phyloP scores from a whole-genome alignment of 2,113 vertebrate species.

The Planiliza haematocheilus region DNA sequence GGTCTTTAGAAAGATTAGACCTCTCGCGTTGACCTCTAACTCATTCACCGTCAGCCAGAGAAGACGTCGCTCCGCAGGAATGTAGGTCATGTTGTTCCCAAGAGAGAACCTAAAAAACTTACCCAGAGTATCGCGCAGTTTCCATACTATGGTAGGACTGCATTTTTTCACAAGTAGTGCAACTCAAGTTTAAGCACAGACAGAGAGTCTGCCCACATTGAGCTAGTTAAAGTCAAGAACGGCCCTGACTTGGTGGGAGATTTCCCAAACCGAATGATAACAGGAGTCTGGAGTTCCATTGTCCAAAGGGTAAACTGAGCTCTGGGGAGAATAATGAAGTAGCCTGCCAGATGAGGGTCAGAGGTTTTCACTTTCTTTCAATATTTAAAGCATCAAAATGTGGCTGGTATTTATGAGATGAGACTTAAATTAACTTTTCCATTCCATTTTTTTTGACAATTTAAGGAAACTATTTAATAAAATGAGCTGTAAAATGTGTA shows the following conservation, averaged over 20 bases:
- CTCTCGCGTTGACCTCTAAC: slow-evolving; percentile 47
- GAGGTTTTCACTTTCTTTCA: neutral
- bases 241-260: no score
- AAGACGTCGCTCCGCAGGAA: slow-evolving; percentile 35
- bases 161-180: no score
- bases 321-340: neutral
- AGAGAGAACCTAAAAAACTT: slow-evolving; percentile 16
- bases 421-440: no score
- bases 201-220: neutral
- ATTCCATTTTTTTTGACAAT: no score
- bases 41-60: slow-evolving; percentile 27
- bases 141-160: neutral
- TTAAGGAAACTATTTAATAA: no score
- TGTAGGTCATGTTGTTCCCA: slow-evolving; percentile 27
- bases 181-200: no score
- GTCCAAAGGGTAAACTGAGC: neutral
- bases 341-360: neutral
- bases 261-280: neutral
- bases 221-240: neutral
- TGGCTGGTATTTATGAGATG: no score
- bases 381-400: no score
- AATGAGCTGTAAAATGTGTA: no score
- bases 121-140: neutral
- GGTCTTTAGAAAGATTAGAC: slow-evolving; percentile 27
- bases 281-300: neutral